These are phyloP conservation scores for Phrynocephalus guinanensis DNA, from an alignment of 2,797 vertebrate species.

Conservation along the genomic window DNA sequence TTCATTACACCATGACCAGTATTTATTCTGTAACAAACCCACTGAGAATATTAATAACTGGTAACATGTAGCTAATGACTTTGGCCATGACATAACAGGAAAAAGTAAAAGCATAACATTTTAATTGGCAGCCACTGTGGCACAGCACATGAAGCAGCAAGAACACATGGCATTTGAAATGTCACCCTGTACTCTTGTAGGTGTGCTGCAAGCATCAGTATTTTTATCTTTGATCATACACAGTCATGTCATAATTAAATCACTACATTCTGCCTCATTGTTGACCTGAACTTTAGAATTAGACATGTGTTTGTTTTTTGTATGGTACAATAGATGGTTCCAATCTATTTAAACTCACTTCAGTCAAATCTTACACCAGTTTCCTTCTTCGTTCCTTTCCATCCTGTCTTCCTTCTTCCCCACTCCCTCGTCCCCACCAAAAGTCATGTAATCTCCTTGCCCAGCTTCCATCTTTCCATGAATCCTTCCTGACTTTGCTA, in stretches of 20 bases:
- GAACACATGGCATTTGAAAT: not conserved
- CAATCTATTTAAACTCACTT: not conserved
- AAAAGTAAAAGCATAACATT: not conserved
- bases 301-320: not conserved
- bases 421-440: too few relatives aligned
- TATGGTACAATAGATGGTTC: not conserved
- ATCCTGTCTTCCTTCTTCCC: too few relatives aligned
- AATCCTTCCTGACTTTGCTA: too few relatives aligned
- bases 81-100: not conserved
- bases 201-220: not conserved
- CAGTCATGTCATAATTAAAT: not conserved
- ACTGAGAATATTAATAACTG: not conserved
- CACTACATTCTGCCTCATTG: not conserved
- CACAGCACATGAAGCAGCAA: not conserved
- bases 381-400: too few relatives aligned
- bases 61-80: not conserved
- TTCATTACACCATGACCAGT: not conserved
- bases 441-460: too few relatives aligned
- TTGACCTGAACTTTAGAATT: not conserved
- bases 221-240: not conserved
- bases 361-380: too few relatives aligned
- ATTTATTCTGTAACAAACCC: not conserved
- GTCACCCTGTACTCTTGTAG: conserved; percentile 12
- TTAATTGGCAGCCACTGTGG: not conserved
- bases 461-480: too few relatives aligned